Base-by-base conservation (phyloP, 1,140 invertebrate species). In the Caenorhabditis inopinata region DNA sequence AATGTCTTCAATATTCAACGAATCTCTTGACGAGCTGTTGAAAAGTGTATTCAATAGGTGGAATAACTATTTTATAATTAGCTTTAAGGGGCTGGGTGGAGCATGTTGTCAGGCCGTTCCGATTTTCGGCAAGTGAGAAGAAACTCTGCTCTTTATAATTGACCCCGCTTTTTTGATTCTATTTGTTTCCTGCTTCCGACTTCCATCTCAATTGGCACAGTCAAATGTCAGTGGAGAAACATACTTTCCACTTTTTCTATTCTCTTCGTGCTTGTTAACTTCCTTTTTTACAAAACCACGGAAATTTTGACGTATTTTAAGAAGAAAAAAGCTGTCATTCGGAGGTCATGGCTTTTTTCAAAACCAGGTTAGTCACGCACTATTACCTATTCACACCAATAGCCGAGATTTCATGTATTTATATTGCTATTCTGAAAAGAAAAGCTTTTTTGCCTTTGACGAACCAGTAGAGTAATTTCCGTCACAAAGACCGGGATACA, bases 401-500 rank as follows among this genome's bases (percentile, higher is more conserved):
- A 68, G 58, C 38, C 32, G 58, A 68, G 58, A 68, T 68, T 68
- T 68, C 21, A 38, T 42, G 5, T 42, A 7, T 68, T 68, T 38
- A 32, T 21, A 68, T 68, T 68, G 58, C 38, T 68, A 68, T 68
- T 68, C n/a, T 68, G 32, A 68, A 68, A 38, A 68, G 32, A 68
- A 68, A 38, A 68, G 58, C n/a, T 16, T 42, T 42, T 42, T 42
- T 42, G 25, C 58, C 32, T 2, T 2, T 38, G n/a, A 68, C 77
- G 45, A 18, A 73, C 85, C 86, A 23, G 87, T 87, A 25, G 79
- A 83, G 68, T 87, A 87, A 42, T 87, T 86, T 68, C 86, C 87
- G 74, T 87, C 85, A 74, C 86, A 87, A 14, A 83, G 48, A 0
- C 86, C 87, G 11, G 87, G 87, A 23, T 84, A 78, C 18, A 87